Evolutionary conservation across 2,113 vertebrate species (phyloP).

Genomic region (Blennius ocellaris): DNA sequence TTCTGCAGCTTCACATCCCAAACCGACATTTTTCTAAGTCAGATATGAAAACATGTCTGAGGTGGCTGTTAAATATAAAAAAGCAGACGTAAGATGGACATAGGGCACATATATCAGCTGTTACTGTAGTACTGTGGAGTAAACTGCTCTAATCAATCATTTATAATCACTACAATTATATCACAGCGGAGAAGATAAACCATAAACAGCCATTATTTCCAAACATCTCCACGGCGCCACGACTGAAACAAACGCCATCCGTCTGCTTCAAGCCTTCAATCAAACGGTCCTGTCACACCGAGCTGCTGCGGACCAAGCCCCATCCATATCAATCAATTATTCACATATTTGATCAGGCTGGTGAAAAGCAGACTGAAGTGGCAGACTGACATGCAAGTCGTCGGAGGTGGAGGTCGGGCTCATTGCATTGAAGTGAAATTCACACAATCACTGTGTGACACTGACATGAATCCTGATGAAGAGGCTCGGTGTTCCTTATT

Average conservation of each 20-base stretch:
- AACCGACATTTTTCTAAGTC: too few relatives aligned
- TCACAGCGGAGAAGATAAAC: conserved; percentile 12
- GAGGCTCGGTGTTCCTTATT: conserved; percentile 69
- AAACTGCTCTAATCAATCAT: conserved; percentile 25
- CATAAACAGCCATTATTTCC: conserved; percentile 7
- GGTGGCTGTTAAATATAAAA: too few relatives aligned
- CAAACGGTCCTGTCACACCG: conserved; percentile 48
- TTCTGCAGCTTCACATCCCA: too few relatives aligned
- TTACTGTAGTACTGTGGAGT: conserved; percentile 2
- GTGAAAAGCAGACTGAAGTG: conserved; percentile 58
- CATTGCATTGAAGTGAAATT: conserved; percentile 38
- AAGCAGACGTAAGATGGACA: too few relatives aligned
- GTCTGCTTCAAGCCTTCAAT: conserved; percentile 23
- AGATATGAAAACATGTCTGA: too few relatives aligned
- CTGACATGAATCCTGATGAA: conserved; percentile 48
- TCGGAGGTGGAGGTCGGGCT: conserved; percentile 39
- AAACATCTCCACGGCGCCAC: conserved; percentile 14
- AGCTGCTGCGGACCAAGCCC: conserved; percentile 42
- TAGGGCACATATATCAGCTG: not conserved
- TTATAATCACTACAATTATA: conserved; percentile 39
- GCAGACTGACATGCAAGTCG: conserved; percentile 73
- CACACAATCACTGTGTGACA: conserved; percentile 21
- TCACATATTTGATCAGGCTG: conserved; percentile 63
- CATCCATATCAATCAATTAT: conserved; percentile 73
- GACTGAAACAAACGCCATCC: conserved; percentile 15